Evolutionary conservation across 1,140 invertebrate genomes (phyloP), one percentile per base, ranked within the genome.

Genomic region (Drosophila aff.): DNA sequence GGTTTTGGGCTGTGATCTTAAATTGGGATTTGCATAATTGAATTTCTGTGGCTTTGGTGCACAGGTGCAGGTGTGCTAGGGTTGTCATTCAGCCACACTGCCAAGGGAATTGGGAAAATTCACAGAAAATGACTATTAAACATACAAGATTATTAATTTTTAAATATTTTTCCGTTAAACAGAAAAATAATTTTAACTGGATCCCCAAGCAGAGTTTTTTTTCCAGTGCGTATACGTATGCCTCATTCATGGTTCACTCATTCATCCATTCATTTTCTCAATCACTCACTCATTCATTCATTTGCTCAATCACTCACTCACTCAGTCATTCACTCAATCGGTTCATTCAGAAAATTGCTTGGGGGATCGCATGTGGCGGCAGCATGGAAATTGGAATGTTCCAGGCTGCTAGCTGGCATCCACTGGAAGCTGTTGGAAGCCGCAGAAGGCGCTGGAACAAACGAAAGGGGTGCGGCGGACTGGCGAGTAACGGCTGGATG

Each of bases 21-120:
- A 57, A 76, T 72, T 87, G 72, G 76, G 73, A 90, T 90, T 90
- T 90, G 85, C 85, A 90, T 90, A 90, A 82, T 82, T 82, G 74
- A 72, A 61, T 67, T 65, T 57, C 36, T 46, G 38, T 82, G 66
- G 62, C 59, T 65, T 73, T 21, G 23, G 40, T 36, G 64, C 65
- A 80, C 85, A 91, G 86, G 85, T 90, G 86, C 67, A 71, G 28
- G 38, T 15, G n/a, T 52, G 49, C 50, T 73, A 87, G 82, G 63
- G 82, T 82, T 81, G 79, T 4, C 36, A 38, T 13, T 4, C 36
- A 13, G 4, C 11, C 36, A 36, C 11, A 13, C 13, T 13, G 4
- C 13, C 18, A 53, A 40, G 47, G 64, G 40, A 68, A 43, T 26
- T 47, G 4, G 8, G 26, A 23, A 28, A 58, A 44, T 21, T 21